phyloP scores from a whole-genome alignment of 2,888 invertebrate species.

The Carterocephalus palaemon region DNA sequence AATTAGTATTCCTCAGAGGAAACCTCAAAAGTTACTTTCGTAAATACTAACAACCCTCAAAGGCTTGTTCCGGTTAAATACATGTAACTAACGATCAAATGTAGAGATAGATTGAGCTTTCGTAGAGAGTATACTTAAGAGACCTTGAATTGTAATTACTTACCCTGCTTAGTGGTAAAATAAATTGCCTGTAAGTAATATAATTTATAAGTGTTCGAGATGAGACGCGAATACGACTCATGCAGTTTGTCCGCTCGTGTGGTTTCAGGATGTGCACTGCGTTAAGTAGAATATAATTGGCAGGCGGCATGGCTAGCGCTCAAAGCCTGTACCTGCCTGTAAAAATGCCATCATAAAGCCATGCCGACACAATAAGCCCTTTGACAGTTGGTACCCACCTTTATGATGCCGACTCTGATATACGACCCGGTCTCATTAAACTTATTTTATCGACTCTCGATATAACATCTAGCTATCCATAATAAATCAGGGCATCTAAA shows the following conservation, averaged over 20 bases:
- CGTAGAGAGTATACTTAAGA: no score
- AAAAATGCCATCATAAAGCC: conserved; percentile 77
- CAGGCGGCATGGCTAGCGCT: conserved; percentile 64
- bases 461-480: conserved; percentile 59
- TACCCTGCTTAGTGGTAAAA: no score
- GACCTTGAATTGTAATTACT: no score
- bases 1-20: conserved; percentile 10
- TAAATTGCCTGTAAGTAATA: no score
- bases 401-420: conserved; percentile 75
- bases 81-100: no score
- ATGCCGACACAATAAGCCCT: conserved; percentile 72
- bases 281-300: conserved; percentile 78
- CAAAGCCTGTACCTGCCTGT: conserved; percentile 75
- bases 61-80: no score
- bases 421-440: conserved; percentile 69
- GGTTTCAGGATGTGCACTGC: conserved; percentile 39
- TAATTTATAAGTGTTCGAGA: conserved; percentile 9
- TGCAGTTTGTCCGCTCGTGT: conserved; percentile 13
- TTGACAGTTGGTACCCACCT: conserved; percentile 75
- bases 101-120: no score
- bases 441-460: conserved; percentile 73
- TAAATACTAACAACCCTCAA: no score
- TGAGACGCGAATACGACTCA: conserved; percentile 8
- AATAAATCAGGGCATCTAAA: conserved; percentile 65
- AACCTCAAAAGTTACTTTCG: no score